Percentiles rank a stretch among this genome's conserved stretches.
Evolutionary conservation across 2,113 vertebrate genomes (phyloP).

Genomic region (Odocoileus virginianus): DNA sequence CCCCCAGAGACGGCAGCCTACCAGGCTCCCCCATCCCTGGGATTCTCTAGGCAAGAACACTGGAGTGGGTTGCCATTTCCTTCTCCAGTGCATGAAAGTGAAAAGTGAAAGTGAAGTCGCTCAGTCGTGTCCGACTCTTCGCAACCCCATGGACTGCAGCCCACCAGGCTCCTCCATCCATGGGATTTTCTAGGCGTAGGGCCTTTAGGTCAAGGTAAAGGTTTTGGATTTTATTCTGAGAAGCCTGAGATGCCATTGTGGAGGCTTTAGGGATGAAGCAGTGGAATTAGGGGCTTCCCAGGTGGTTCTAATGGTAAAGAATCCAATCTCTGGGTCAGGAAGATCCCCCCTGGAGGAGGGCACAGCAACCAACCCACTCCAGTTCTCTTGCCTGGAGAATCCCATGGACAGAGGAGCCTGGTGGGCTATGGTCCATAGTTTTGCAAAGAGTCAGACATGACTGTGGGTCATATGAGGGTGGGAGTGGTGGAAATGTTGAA

Average conservation of each 20-base stretch:
- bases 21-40: too few relatives aligned
- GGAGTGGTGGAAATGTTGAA: neutral
- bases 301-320: neutral
- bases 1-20: too few relatives aligned
- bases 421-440: neutral
- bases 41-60: too few relatives aligned
- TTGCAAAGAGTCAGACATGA: neutral
- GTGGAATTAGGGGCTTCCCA: neutral
- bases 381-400: neutral
- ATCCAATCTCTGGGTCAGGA: neutral
- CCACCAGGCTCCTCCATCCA: too few relatives aligned
- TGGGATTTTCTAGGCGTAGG: neutral
- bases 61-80: too few relatives aligned
- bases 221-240: neutral
- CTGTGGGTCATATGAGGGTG: neutral
- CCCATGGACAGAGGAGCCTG: neutral
- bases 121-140: too few relatives aligned
- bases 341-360: neutral
- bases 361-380: neutral
- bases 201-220: neutral
- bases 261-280: neutral
- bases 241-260: neutral
- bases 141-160: too few relatives aligned
- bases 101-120: too few relatives aligned
- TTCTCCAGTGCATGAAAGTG: too few relatives aligned